Evolutionary conservation across 2,113 vertebrate genomes (phyloP).

Genomic region (Tachuris rubrigastra): DNA sequence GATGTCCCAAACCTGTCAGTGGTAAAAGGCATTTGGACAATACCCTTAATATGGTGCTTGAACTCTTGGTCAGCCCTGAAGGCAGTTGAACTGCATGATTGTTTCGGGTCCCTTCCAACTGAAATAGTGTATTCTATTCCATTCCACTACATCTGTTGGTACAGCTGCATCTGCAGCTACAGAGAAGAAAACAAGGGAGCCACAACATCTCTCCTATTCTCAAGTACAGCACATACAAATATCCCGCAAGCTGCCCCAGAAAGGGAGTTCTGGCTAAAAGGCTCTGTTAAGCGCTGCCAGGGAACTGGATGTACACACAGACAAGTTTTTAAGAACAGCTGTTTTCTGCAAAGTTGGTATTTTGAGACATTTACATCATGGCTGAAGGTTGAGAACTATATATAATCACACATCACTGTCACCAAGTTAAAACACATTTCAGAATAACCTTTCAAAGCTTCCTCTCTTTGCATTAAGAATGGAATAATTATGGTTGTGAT

Average conservation of each 20-base stretch:
- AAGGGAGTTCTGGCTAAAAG: neutral
- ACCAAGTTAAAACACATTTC: neutral
- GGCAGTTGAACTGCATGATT: neutral
- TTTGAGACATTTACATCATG: neutral
- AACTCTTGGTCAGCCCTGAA: neutral
- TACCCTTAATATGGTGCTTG: neutral
- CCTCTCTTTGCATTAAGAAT: neutral
- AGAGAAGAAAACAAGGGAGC: neutral
- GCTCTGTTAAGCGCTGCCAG: accelerated
- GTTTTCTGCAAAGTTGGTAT: neutral
- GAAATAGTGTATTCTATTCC: neutral
- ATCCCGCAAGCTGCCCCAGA: neutral
- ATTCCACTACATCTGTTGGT: neutral
- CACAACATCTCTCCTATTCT: neutral
- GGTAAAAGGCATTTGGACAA: neutral
- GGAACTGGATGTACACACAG: neutral
- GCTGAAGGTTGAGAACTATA: neutral
- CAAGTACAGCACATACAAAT: neutral
- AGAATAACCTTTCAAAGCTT: neutral
- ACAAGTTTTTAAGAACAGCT: neutral
- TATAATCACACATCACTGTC: neutral
- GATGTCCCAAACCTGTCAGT: accelerated
- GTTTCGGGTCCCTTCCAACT: neutral
- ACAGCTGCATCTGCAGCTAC: neutral
- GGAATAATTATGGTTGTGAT: neutral